Conservation (phyloP, 2,797 vertebrate species). For the Gallirallus australis region DNA sequence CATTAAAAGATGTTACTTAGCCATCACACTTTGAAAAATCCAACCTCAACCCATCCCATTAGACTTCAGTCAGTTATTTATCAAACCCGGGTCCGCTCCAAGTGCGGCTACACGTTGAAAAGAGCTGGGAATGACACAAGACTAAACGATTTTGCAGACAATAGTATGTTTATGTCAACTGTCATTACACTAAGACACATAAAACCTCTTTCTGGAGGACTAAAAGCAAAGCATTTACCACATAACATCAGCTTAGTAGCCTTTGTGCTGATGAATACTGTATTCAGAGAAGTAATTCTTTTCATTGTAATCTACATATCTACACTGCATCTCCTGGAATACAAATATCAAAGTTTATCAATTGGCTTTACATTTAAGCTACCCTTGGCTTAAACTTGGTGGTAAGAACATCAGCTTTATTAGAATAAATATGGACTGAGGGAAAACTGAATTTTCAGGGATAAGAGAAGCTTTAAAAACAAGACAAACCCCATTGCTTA, state of each 20-base stretch:
- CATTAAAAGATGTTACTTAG: not conserved
- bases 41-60: not conserved
- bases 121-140: not conserved
- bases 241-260: constrained; percentile 41
- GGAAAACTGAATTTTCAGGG: not conserved
- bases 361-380: not conserved
- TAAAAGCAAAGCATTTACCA: constrained; percentile 59
- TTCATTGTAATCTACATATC: not conserved
- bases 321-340: not conserved
- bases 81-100: constrained; percentile 33
- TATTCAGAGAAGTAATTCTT: constrained; percentile 14
- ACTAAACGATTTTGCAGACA: constrained; percentile 44
- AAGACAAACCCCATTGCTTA: not conserved
- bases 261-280: constrained; percentile 47
- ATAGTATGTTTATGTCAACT: constrained; percentile 37
- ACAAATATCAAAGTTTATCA: constrained; percentile 21
- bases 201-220: constrained; percentile 42
- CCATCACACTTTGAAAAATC: not conserved
- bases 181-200: constrained; percentile 39
- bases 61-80: constrained; percentile 25
- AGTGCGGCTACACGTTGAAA: constrained; percentile 33
- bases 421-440: not conserved
- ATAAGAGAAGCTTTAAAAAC: not conserved
- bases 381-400: not conserved
- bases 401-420: not conserved